phyloP scores from a whole-genome alignment of 2,888 invertebrate genomes.

The Coleophora deauratella region DNA sequence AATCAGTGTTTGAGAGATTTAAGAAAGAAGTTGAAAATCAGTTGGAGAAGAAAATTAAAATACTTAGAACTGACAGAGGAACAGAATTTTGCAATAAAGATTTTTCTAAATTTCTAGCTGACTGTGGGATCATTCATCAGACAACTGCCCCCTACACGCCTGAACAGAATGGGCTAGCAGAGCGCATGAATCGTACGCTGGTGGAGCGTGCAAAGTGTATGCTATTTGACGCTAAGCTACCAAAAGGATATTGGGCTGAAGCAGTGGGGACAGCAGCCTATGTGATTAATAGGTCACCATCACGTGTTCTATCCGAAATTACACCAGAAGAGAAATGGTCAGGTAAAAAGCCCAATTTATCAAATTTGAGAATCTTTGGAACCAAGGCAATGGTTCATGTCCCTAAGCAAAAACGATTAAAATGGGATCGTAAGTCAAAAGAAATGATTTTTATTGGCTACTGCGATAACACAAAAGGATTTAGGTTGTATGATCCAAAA shows the following conservation, averaged over 20 bases:
- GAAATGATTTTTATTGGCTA: constrained; percentile 7
- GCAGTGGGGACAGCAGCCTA: too few species aligned
- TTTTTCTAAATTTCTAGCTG: background rate
- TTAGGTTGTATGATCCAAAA: constrained; percentile 5
- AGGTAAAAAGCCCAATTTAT: constrained; percentile 20
- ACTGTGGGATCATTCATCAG: background rate
- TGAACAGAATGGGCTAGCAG: too few species aligned
- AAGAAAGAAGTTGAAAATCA: too few species aligned
- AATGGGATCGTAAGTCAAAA: too few species aligned
- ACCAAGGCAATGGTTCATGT: too few species aligned
- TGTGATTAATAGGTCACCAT: constrained; percentile 11
- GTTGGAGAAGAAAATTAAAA: too few species aligned
- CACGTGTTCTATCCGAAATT: constrained; percentile 3
- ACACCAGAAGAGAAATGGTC: constrained; percentile 30
- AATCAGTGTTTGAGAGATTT: too few species aligned
- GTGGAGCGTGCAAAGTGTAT: constrained; percentile 16
- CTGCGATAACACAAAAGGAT: background rate
- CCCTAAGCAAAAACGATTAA: too few species aligned
- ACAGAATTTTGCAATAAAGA: too few species aligned
- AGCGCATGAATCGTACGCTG: constrained; percentile 21
- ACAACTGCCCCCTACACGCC: constrained; percentile 8
- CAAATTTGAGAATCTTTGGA: constrained; percentile 4
- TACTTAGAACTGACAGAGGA: too few species aligned
- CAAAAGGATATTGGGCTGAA: too few species aligned
- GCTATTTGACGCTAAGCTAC: too few species aligned